phyloP scores from a whole-genome alignment of 2,888 invertebrate genomes.

The Stenodera caucasica region DNA sequence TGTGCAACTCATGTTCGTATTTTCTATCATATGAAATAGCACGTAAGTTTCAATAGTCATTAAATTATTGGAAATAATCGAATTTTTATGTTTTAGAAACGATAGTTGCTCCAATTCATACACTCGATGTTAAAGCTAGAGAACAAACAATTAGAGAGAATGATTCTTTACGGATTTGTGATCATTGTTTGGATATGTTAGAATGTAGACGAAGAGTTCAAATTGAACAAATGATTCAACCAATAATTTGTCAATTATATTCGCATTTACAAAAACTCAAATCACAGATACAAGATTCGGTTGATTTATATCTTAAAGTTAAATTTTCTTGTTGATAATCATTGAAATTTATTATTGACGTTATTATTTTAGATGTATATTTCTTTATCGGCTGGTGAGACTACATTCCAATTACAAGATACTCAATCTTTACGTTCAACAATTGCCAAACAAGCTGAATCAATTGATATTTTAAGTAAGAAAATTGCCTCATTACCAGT shows the following conservation, averaged over 20 bases:
- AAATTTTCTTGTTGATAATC: constrained; percentile 47
- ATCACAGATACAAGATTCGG: constrained; percentile 67
- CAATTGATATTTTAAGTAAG: constrained; percentile 81
- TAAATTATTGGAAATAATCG: not conserved
- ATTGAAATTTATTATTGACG: not conserved
- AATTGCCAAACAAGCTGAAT: constrained; percentile 85
- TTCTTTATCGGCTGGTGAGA: constrained; percentile 81
- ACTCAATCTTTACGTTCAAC: constrained; percentile 81
- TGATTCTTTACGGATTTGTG: constrained; percentile 70
- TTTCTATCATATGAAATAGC: constrained; percentile 81
- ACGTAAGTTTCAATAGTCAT: constrained; percentile 59
- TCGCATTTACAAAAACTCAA: constrained; percentile 78
- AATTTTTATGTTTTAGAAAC: constrained; percentile 47
- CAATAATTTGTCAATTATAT: constrained; percentile 79
- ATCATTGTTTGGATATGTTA: constrained; percentile 78
- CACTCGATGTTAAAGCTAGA: constrained; percentile 39
- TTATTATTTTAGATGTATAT: constrained; percentile 60
- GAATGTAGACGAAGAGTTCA: constrained; percentile 78
- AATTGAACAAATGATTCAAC: constrained; percentile 78
- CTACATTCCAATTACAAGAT: constrained; percentile 81
- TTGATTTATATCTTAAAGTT: constrained; percentile 69
- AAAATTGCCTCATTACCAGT: constrained; percentile 70
- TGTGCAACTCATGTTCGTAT: constrained; percentile 89
- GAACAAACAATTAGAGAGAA: constrained; percentile 50
- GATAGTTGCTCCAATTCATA: constrained; percentile 50